Percentiles rank a stretch among this genome's conserved stretches.
These are phyloP conservation scores for Xestia c-nigrum DNA, from an alignment of 2,888 invertebrate genomes.

Conservation along the genomic window DNA sequence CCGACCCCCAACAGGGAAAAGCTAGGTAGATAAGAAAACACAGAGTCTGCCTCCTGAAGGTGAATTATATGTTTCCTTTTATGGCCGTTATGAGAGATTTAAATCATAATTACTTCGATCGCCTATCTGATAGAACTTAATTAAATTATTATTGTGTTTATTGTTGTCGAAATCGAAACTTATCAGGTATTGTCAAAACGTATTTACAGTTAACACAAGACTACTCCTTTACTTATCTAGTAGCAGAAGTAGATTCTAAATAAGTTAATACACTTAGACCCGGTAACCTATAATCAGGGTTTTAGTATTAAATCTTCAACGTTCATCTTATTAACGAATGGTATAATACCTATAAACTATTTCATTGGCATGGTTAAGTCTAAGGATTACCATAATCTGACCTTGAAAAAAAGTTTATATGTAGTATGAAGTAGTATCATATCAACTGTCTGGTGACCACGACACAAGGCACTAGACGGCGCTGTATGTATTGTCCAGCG, in stretches of 20 bases:
- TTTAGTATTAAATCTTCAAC: not conserved
- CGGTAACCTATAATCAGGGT: not conserved
- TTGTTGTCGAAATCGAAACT: not conserved
- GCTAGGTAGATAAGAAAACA: not conserved
- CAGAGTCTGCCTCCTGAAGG: not conserved
- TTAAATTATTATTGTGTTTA: not conserved
- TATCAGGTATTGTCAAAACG: not conserved
- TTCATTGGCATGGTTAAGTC: not conserved
- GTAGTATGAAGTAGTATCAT: too few relatives aligned
- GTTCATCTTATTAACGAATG: not conserved
- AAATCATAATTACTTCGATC: not conserved
- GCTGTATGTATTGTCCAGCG: too few relatives aligned
- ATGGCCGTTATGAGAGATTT: constrained; percentile 8
- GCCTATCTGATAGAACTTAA: not conserved
- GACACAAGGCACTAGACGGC: too few relatives aligned
- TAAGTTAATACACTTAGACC: not conserved
- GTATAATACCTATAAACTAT: not conserved
- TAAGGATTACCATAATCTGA: not conserved
- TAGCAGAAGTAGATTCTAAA: not conserved
- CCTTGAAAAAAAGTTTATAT: too few relatives aligned
- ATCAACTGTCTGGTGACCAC: too few relatives aligned
- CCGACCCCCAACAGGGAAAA: not conserved
- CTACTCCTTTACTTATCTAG: not conserved
- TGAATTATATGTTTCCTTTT: constrained; percentile 6
- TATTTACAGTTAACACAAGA: not conserved